A percentile compares a stretch with the other conserved stretches of the same genome.
phyloP scores from a whole-genome alignment of 2,113 vertebrate species.

The Potamarius usumacintae region DNA sequence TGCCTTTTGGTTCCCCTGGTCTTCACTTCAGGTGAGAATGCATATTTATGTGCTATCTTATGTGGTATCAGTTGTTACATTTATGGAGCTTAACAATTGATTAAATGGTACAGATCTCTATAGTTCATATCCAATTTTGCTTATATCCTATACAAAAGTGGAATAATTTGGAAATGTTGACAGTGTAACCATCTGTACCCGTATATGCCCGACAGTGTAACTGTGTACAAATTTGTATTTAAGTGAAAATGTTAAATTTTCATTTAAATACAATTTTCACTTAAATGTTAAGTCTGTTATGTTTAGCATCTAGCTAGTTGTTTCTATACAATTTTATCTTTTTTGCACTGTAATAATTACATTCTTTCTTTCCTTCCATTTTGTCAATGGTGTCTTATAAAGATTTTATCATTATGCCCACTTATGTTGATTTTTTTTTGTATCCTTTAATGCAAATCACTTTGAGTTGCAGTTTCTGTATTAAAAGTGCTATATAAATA shows the following conservation, averaged over 20 bases:
- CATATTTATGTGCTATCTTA: neutral
- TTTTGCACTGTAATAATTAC: no score
- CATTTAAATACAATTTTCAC: no score
- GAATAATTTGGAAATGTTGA: neutral
- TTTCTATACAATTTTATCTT: no score
- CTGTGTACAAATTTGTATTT: neutral
- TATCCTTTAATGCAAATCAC: no score
- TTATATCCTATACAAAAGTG: neutral
- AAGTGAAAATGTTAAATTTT: neutral
- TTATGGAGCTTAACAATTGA: neutral
- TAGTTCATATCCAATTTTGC: neutral
- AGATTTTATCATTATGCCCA: no score
- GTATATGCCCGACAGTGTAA: neutral
- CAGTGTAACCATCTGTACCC: neutral
- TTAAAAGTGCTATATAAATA: no score
- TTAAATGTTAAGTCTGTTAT: neutral
- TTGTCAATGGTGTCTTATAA: no score
- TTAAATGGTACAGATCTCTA: neutral
- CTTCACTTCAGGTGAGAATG: slow-evolving; percentile 1
- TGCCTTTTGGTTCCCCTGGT: neutral
- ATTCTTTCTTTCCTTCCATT: no score
- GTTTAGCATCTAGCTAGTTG: no score
- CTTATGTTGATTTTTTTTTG: no score
- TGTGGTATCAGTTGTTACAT: neutral
- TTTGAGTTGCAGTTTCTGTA: no score